Base-by-base conservation (phyloP, 2,888 invertebrate species). In the Trichogramma dendrolimi region DNA sequence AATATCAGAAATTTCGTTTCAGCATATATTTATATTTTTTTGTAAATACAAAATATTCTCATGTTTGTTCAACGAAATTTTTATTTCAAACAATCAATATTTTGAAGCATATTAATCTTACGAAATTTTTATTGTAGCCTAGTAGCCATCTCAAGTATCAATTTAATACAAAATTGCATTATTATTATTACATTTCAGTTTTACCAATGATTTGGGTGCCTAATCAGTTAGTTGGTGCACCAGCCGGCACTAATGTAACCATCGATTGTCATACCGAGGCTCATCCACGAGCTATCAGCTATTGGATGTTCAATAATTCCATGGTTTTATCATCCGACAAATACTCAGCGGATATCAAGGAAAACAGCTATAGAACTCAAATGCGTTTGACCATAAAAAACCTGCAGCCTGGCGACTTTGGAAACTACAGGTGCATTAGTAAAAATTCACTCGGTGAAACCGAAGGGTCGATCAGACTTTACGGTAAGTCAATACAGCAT, bases 181-280 rank as follows among this genome's bases (percentile, higher is more conserved):
- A 27, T 27, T 27, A 27, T 27, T 27, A 27, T 27, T 2, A 27
- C n/a, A 63, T 81, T 82, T 39, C 82, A 94, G 94, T 94, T 82
- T 90, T 92, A 0, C 94, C 94, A 56, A 92, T 94, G 91, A 93
- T 94, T 77, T 94, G 92, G 90, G 93, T 94, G 68, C 93, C 94
- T 60, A 94, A 94, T 83, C 94, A 94, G 82, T 83, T 94, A 80
- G 93, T 94, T 66, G 94, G 94, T 2, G 94, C 94, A 42, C 94
- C 94, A 63, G 86, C 90, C 62, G 92, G 92, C 66, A 93, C 93
- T 55, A 92, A 94, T 82, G 94, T 94, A 67, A 92, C 92, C 53
- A 89, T 95, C 74, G 94, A 94, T 83, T 95, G 95, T 79, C 92
- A 93, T 79, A 92, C 94, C 27, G 95, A 95, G 79, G 94, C 94